Percentiles rank a stretch among this genome's conserved stretches.
phyloP scores from a whole-genome alignment of 2,113 vertebrate species.

The Felis catus region F.catus_Fca126_mat1.0 CM031421.1:57821501-57822000 shows the following conservation, averaged over 20 bases:
- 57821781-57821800: background rate
- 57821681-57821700: background rate
- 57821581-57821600: slow-evolving; percentile 15
- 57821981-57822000: background rate
- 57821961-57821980: background rate
- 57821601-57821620: slow-evolving; percentile 28
- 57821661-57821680: slow-evolving; percentile 8
- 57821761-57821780: background rate
- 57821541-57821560: background rate
- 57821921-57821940: background rate
- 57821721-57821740: background rate
- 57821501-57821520: background rate
- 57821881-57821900: background rate
- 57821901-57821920: background rate
- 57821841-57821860: background rate
- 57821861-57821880: background rate
- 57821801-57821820: background rate
- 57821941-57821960: background rate
- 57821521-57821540: background rate
- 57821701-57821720: background rate
- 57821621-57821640: background rate
- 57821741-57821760: background rate
- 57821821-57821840: background rate
- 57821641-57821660: background rate
- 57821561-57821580: background rate